phyloP scores from a whole-genome alignment of 2,888 invertebrate genomes.

The Leucophenga maculata region DNA sequence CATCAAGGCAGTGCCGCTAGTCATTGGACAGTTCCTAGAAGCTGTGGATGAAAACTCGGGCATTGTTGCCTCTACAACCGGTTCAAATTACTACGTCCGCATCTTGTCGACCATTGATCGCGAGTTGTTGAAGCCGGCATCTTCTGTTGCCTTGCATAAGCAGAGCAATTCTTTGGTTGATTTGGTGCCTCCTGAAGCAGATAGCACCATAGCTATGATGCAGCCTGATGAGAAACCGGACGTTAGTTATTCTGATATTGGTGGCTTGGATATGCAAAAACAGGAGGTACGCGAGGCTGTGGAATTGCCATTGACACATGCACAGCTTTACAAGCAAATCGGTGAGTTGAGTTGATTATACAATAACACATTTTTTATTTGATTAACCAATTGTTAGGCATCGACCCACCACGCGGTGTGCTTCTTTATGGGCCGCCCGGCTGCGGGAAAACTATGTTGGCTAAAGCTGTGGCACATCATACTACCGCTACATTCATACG shows the following conservation, averaged over 20 bases:
- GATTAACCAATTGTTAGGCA: conserved; percentile 69
- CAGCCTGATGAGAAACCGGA: conserved; percentile 97
- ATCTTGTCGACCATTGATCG: conserved; percentile 98
- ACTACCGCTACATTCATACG: conserved; percentile 99
- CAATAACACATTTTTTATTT: background rate
- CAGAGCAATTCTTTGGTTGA: conserved; percentile 99
- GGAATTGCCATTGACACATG: conserved; percentile 97
- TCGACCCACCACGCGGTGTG: conserved; percentile 98
- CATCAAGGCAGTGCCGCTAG: conserved; percentile 98
- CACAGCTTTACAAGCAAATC: conserved; percentile 97
- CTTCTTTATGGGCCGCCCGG: conserved; percentile 99
- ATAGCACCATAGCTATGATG: conserved; percentile 98
- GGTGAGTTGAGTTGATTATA: conserved; percentile 73
- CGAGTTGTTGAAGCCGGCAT: conserved; percentile 96
- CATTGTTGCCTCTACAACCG: conserved; percentile 83
- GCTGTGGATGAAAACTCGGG: conserved; percentile 49
- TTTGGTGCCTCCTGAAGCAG: conserved; percentile 98
- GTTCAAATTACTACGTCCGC: conserved; percentile 98
- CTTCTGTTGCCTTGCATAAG: conserved; percentile 98
- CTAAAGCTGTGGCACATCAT: conserved; percentile 98
- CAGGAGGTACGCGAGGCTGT: conserved; percentile 99
- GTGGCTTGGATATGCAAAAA: conserved; percentile 99
- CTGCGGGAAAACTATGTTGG: conserved; percentile 99
- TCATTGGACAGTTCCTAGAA: conserved; percentile 96
- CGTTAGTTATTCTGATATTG: conserved; percentile 95